Evolutionary conservation across 2,113 vertebrate genomes (phyloP), one percentile per base, ranked within the genome.

Genomic region (Seriola dumerili): DNA sequence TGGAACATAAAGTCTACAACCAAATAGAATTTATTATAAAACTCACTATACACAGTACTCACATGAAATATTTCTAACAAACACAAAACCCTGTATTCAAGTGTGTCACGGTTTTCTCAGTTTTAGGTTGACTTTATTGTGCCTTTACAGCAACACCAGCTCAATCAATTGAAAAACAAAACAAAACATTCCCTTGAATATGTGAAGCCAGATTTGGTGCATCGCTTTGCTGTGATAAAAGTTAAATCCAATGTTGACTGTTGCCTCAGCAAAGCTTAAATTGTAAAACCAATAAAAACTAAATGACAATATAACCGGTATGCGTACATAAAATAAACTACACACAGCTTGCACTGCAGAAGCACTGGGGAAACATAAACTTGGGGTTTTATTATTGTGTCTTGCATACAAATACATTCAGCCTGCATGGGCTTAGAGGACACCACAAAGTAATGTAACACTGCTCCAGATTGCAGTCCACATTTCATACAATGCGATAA

Each of bases 271-370:
- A 68, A n/a, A 48, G 42, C 19, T 54, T 34, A 13, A 11, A 38
- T 66, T 74, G 66, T 54, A 48, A 77, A 72, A 11, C 46, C 70
- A 62, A 29, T 78, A 62, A 88, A 81, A 63, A n/a, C 32, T 61
- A 36, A 64, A 79, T 67, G 58, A 19, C n/a, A 32, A 23, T 12
- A 11, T 61, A 66, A 80, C 85, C 6, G 11, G 5, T 13, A 4
- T 46, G 50, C 52, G 62, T 10, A 65, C 72, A 66, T 62, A 25
- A 85, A 76, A 67, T 29, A 55, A 85, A 76, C 11, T 23, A 46
- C 44, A 38, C 72, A 44, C 63, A 50, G 57, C 32, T 38, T 19
- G 25, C 63, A 25, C 4, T 44, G 64, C 54, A 77, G 61, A 80
- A 54, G 34, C 54, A 57, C 63, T 7, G 23, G 50, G 61, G 87